Base-by-base conservation (phyloP, 2,797 vertebrate species). In the Stomatorhinus walkeri region DNA sequence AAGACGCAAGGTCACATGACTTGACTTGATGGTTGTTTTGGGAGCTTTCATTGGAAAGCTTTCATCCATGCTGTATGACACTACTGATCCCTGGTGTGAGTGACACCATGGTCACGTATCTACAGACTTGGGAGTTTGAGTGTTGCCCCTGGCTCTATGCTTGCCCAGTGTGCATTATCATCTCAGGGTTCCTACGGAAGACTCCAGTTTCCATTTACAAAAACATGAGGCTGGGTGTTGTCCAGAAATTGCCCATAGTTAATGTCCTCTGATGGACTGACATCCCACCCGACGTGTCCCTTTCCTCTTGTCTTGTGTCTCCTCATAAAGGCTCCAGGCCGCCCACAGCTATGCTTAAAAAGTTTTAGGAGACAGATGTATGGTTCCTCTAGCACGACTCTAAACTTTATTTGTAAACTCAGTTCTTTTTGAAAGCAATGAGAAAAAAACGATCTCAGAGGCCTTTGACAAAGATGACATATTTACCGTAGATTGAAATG, bases 401-500 rank as follows among this genome's bases (percentile, higher is more conserved):
- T 46, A 46, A 81, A 81, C 76, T n/a, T 81, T 81, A 1, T 19
- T 43, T n/a, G 36, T 22, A 81, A 40, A 81, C 16, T 81, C 36
- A 1, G 19, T 81, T 46, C 36, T 81, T 46, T 46, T 43, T 81
- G 19, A 81, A 81, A 43, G 16, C 19, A n/a, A 81, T 43, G 19
- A 22, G 76, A 46, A 81, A 79, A 40, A 40, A n/a, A 79, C n/a
- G 36, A 79, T 43, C 72, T 79, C 36, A 79, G 72, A 40, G 36
- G 40, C 14, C 72, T 79, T 79, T 84, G 46, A 48, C 9, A 84
- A 84, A 24, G 14, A 40, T 28, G 81, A 9, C 46, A 24, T 51
- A 56, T 87, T 87, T 59, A 40, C 51, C 85, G 59, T 32, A 87
- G 43, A 51, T 24, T 87, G 32, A 87, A 87, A 87, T 28, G 46